Evolutionary conservation across 2,888 invertebrate species (phyloP).

Genomic region (Macropis europaea): DNA sequence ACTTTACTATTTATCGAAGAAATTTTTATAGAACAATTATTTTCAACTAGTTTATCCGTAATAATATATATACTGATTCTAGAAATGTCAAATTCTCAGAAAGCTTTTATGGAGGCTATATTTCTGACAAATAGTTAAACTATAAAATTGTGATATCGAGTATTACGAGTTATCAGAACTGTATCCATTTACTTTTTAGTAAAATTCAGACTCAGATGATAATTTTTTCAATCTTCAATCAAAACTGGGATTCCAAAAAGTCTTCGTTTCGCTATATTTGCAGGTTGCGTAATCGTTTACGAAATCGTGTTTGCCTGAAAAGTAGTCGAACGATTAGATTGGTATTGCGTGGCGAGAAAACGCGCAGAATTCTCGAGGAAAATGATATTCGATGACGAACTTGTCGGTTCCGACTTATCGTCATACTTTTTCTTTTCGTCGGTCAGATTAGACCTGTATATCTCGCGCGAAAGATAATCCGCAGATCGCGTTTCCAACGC

Average conservation of each 20-base stretch:
- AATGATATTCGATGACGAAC: conserved; percentile 36
- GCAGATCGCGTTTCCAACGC: conserved; percentile 59
- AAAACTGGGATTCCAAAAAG: neutral
- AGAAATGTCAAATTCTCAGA: no score
- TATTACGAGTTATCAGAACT: no score
- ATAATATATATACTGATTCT: no score
- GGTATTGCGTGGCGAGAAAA: neutral
- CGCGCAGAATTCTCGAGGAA: conserved; percentile 8
- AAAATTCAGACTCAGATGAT: no score
- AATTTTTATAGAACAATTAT: no score
- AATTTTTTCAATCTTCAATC: no score
- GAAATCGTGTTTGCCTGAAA: neutral
- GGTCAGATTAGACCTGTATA: conserved; percentile 40
- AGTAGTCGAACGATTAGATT: neutral
- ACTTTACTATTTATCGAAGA: no score
- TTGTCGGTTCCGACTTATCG: conserved; percentile 42
- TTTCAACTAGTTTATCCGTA: no score
- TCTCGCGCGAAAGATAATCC: conserved; percentile 58
- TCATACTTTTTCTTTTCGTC: conserved; percentile 34
- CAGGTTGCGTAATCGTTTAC: neutral
- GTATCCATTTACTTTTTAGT: no score
- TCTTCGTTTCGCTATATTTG: neutral
- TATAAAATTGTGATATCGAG: no score
- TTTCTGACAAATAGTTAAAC: no score
- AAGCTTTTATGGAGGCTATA: no score